Base-by-base conservation (phyloP, 2,888 invertebrate genomes). In the Clunio marinus region DNA sequence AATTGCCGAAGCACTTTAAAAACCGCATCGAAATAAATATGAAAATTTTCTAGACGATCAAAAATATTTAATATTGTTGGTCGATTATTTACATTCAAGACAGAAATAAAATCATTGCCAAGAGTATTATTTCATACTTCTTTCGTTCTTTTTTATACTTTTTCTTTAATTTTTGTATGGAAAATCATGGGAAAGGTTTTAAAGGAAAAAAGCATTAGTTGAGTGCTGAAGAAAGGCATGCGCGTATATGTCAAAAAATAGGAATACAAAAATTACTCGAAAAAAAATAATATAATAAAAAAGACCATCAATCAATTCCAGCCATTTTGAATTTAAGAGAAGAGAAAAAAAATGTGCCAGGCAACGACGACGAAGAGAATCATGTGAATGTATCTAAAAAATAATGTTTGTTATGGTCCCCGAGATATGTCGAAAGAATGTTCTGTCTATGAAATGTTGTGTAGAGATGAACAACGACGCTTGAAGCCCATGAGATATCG, bases 231-330 rank as follows among this genome's bases (percentile, higher is more conserved):
- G 35, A 45, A 68, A 58, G 68, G 58, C 68, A 68, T 68, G 68
- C 68, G 68, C 68, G 57, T 57, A 66, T 66, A 25, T 68, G 37
- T 60, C 60, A 60, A 60, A 68, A 32, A 68, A 51, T n/a, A 35
- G 46, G 45, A 68, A 69, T 27, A 51, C 32, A 60, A 51, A 62
- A 57, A 69, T 28, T 60, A 67, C 51, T 35, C 24, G 45, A 22
- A 58, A 41, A 62, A 45, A 60, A 57, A 65, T 51, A 51, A 51
- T 51, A 51, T 20, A 51, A 57, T 68, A 70, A 69, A 69, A 71
- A 69, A 71, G 67, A 69, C 63, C 70, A 71, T 71, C 71, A 71
- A 71, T 71, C 71, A 71, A 71, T 68, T 71, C 70, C 71, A 69
- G 71, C 70, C 70, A 70, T 70, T 71, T 71, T 71, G 70, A 68